Evolutionary conservation across 2,113 vertebrate genomes (phyloP), one percentile per base, ranked within the genome.

Genomic region (Melanerpes formicivorus): DNA sequence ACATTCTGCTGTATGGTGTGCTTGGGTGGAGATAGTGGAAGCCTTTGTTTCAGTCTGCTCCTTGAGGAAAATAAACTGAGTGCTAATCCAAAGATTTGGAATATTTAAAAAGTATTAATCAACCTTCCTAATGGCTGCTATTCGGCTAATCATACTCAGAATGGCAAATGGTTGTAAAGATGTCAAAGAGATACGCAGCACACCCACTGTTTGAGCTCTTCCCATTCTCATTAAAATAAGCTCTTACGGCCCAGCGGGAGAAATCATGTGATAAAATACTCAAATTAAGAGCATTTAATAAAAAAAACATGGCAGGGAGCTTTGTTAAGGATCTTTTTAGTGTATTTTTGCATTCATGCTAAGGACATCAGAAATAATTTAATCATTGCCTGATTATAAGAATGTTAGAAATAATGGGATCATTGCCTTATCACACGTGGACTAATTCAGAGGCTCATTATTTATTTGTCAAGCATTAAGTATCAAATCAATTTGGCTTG

Each of bases 341-440:
- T 91, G 89, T 95, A 91, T 96, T 97, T 97, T 96, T 96, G 93
- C 81, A 79, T 95, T 89, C 85, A 83, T 89, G 90, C 88, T 87
- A 96, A 95, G 90, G 97, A 94, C 95, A 87, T 96, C 91, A 97
- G 95, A 96, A 97, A 97, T 97, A 97, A 97, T 97, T 96, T 97
- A 97, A 96, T 97, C 97, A 97, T 91, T 96, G 95, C 94, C 97
- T 97, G 96, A 97, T 98, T 97, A 97, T 97, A 95, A 65, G 25
- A 79, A 97, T 91, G 94, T 96, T 96, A 79, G 93, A 75, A 96
- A 96, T 97, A 97, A 97, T 97, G 96, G 96, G 96, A 97, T 97
- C 93, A 83, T 96, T 94, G 86, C 96, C 94, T 97, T 97, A 97
- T 97, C 96, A 93, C 94, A 97, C 4, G 62, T 97, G 95, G 97